Conservation (phyloP, 2,888 invertebrate genomes). For the Archips crataeganus region DNA sequence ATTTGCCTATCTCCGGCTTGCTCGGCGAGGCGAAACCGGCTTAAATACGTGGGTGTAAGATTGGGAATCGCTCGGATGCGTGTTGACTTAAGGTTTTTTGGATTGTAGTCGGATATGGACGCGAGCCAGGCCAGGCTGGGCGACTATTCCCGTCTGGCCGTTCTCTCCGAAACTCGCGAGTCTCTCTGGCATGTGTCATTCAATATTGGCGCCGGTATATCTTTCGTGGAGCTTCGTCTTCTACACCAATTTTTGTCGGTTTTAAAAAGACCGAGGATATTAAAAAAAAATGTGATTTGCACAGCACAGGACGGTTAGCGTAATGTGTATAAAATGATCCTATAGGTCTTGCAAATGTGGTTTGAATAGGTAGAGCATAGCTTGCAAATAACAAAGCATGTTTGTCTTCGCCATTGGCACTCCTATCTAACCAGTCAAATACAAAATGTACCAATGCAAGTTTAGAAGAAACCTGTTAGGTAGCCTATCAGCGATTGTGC, state of each 20-base stretch:
- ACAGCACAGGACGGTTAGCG: not conserved
- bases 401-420: not conserved
- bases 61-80: conserved; percentile 62
- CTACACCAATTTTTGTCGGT: not conserved
- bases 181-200: conserved; percentile 72
- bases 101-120: conserved; percentile 68
- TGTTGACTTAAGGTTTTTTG: conserved; percentile 64
- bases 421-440: not conserved
- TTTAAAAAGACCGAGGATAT: not conserved
- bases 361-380: not conserved
- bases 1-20: conserved; percentile 57
- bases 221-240: conserved; percentile 13
- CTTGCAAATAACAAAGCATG: not conserved
- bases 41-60: conserved; percentile 65
- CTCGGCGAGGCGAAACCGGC: conserved; percentile 58
- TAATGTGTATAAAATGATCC: not conserved
- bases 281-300: not conserved
- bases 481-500: not conserved
- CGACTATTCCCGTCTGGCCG: conserved; percentile 84
- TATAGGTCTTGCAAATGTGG: not conserved
- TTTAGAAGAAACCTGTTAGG: not conserved
- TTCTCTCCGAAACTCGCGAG: conserved; percentile 71
- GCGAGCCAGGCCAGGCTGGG: conserved; percentile 81
- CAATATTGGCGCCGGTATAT: conserved; percentile 68
- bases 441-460: not conserved